Base-by-base conservation (phyloP, 2,888 invertebrate genomes). In the Cepaea hortensis region DNA sequence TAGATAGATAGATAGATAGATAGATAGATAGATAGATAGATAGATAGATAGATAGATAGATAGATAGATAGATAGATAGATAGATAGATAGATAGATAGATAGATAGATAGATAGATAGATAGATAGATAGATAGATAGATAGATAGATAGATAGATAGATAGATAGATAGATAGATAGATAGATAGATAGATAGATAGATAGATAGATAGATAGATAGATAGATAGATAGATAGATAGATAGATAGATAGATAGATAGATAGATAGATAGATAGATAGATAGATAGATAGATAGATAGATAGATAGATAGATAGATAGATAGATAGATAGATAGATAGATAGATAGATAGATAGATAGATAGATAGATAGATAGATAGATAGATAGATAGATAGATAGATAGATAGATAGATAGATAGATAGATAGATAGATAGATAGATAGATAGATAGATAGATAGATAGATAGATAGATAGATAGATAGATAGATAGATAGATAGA, bases 1-100 rank as follows among this genome's bases (percentile, higher is more conserved):
- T 72, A 72, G 72, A 72, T 72, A 72, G 72, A 72, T 72, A 72
- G 72, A 72, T 72, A 72, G 72, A 72, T 72, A 72, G 72, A 72
- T 72, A 72, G 72, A 72, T 72, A 72, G 72, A 72, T 72, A 72
- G 72, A 72, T 72, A 72, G 72, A 72, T 72, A 72, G 72, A 72
- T 72, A 72, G 72, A 72, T 72, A 72, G 72, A 72, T 72, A 72
- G 72, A 72, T 72, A 72, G 72, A 72, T 72, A 72, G 72, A 72
- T 72, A 72, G 72, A 72, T 72, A 72, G 72, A 72, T 72, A 72
- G 72, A 72, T 72, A 72, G 72, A 72, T 72, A 72, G 72, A 72
- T 72, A 72, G 72, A 72, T 72, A 72, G 72, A 72, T 72, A 72
- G 72, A 72, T 72, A 72, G 72, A 72, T 72, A 72, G 72, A 72